These are phyloP conservation scores for Machimus atricapillus DNA, from an alignment of 2,888 invertebrate species.

Conservation along the genomic window DNA sequence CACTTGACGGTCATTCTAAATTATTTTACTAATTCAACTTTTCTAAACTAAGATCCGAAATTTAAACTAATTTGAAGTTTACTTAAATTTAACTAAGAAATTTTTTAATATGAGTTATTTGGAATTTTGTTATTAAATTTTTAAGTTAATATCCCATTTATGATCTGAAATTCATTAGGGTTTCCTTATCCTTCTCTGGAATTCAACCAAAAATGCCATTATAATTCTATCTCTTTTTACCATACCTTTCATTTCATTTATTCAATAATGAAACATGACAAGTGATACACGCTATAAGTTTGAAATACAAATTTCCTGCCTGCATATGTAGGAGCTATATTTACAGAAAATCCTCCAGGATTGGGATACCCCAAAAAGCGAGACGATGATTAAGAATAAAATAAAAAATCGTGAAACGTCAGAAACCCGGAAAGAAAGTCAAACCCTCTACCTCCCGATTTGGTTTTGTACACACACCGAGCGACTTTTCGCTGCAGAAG, in stretches of 20 bases:
- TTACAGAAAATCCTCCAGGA: neutral
- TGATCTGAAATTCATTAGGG: no score
- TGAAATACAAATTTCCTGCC: neutral
- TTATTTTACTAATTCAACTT: no score
- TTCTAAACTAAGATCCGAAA: no score
- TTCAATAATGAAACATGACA: neutral
- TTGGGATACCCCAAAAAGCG: neutral
- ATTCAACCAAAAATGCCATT: neutral
- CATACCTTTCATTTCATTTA: neutral
- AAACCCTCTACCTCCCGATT: neutral
- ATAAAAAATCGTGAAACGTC: neutral
- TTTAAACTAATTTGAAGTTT: no score
- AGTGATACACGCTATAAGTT: neutral
- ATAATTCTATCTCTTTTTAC: neutral
- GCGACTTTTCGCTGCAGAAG: neutral
- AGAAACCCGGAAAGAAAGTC: neutral
- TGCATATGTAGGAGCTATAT: neutral
- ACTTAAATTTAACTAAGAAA: no score
- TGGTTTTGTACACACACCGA: neutral
- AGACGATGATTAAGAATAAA: neutral
- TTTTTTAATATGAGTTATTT: no score
- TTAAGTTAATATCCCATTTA: neutral
- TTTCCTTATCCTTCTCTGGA: neutral
- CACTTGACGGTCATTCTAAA: no score
- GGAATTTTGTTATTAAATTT: no score